A percentile compares a stretch with the other conserved stretches of the same genome.
These are phyloP conservation scores for Rhea americana DNA, from an alignment of 2,113 vertebrate species.

Conservation along the genomic window DNA sequence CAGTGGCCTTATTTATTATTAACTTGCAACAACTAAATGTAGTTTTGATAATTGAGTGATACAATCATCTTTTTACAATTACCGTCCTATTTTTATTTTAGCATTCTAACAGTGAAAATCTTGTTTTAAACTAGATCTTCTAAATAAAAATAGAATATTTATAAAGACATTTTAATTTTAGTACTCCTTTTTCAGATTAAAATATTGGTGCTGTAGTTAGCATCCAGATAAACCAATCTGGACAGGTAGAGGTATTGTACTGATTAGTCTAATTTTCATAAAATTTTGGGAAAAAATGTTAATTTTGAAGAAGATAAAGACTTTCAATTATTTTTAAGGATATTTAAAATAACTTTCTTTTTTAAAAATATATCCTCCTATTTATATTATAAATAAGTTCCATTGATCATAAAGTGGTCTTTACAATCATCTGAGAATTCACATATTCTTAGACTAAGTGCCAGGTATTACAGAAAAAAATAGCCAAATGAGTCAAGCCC, in stretches of 20 bases:
- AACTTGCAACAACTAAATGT: not conserved
- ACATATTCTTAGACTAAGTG: not conserved
- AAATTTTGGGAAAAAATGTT: not conserved
- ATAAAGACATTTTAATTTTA: not conserved
- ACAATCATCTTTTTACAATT: not conserved
- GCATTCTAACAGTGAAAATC: not conserved
- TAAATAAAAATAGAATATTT: not conserved
- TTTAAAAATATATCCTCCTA: not conserved
- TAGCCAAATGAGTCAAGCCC: not conserved
- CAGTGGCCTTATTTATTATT: not conserved
- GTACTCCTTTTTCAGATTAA: not conserved
- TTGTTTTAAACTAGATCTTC: not conserved
- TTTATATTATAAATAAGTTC: not conserved
- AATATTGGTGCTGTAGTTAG: not conserved
- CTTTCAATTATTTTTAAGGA: not conserved
- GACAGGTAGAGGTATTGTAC: not conserved
- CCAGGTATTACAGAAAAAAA: not conserved
- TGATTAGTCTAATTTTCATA: not conserved
- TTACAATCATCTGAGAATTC: not conserved
- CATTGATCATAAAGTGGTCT: not conserved
- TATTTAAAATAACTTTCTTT: not conserved
- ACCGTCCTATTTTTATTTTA: not conserved
- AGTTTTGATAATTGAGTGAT: not conserved
- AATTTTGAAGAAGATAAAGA: not conserved
- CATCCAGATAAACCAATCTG: not conserved